Evolutionary conservation across 2,797 vertebrate species (phyloP), one percentile per base, ranked within the genome.

Genomic region (Chaetophractus vellerosus): DNA sequence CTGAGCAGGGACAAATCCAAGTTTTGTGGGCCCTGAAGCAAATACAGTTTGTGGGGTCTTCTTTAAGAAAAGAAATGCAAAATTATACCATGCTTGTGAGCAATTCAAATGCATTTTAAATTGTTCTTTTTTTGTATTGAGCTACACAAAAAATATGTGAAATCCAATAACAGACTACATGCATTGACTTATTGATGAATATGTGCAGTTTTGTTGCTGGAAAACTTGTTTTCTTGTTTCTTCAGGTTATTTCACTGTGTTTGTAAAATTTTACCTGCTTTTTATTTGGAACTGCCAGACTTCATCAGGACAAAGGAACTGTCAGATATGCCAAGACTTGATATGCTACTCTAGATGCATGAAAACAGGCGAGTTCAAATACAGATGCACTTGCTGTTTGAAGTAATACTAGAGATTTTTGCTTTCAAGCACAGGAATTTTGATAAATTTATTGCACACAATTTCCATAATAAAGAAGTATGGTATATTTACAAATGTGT

Each of bases 381-480:
- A 11, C 41, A 31, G 24, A n/a, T 19, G 9, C 24, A 26, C 15
- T 21, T 90, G 74, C 76, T 50, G 16, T 33, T 78, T n/a, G 83
- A 91, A 84, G 72, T 6, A n/a, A 48, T 36, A 14, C 45, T 38
- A 55, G 61, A 78, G 85, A 61, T 72, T 76, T 81, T 80, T 78
- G 75, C 63, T 50, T 80, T 92, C 55, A 78, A 28, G 89, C 31
- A 38, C 10, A 19, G 69, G 38, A 55, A 41, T 76, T 71, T 50
- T 87, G 74, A 72, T 36, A 88, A 88, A 82, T 78, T 76, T 41
- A n/a, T 26, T 78, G 91, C 74, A 88, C 18, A 33, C 9, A 31
- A 41, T 85, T 82, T 63, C 57, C 23, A 88, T 68, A 26, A n/a
- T 24, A 74, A 79, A 78, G 50, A 69, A 92, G 57, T 48, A 48